These are phyloP conservation scores for Branchipolynoe longqiensis DNA, from an alignment of 2,888 invertebrate species.

Conservation along the genomic window DNA sequence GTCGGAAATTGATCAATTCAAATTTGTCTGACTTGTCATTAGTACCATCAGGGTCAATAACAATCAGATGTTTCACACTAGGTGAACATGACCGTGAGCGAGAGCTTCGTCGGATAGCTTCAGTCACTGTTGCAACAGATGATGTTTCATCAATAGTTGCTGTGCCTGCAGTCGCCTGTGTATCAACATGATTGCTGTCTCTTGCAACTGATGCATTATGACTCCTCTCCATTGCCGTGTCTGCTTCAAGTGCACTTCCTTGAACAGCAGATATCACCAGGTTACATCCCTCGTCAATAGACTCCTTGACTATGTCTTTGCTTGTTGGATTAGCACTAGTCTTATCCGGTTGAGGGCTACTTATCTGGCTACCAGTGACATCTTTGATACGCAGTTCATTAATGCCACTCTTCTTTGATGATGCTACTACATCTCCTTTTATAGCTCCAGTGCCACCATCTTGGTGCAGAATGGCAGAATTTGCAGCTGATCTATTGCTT, in stretches of 20 bases:
- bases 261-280: conserved; percentile 19
- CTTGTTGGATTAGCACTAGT: not conserved
- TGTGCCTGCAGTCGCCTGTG: no score
- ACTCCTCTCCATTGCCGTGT: not conserved
- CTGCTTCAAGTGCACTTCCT: not conserved
- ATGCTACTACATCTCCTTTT: no score
- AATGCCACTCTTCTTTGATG: no score
- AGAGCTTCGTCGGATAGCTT: not conserved
- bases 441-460: no score
- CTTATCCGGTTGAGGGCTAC: no score
- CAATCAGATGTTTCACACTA: not conserved
- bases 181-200: no score
- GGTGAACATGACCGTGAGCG: not conserved
- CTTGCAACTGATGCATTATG: not conserved
- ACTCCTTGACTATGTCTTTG: not conserved
- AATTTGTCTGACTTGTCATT: not conserved
- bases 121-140: not conserved
- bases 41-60: not conserved
- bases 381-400: no score
- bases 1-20: not conserved
- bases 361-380: no score
- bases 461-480: no score
- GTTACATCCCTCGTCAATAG: not conserved
- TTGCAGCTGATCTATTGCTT: not conserved
- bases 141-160: not conserved